These are phyloP conservation scores for Alexandromys fortis DNA, from an alignment of 2,113 vertebrate species.

Conservation along the genomic window DNA sequence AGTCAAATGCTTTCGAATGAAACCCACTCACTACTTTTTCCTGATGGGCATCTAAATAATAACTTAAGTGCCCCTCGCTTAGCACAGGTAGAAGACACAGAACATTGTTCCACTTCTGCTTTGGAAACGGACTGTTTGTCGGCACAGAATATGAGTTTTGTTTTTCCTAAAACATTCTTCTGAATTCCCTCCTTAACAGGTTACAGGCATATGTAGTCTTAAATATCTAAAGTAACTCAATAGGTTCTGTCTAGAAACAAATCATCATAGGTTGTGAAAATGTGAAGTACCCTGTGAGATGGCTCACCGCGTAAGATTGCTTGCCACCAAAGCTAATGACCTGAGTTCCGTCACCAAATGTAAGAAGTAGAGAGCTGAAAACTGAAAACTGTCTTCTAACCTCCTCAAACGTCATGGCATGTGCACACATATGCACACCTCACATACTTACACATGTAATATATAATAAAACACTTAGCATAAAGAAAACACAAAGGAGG, in stretches of 20 bases:
- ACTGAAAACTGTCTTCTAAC: neutral
- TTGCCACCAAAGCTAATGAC: neutral
- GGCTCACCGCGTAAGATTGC: neutral
- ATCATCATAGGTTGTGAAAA: neutral
- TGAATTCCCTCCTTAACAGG: neutral
- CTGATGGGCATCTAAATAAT: neutral
- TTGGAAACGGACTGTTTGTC: neutral
- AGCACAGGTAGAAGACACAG: neutral
- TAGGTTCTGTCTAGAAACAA: neutral
- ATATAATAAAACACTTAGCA: neutral
- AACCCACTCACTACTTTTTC: slow-evolving; percentile 12
- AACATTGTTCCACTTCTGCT: neutral
- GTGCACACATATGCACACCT: too few species aligned
- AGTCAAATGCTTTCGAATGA: neutral
- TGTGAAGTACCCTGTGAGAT: neutral
- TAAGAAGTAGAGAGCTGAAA: neutral
- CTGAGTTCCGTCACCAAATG: neutral
- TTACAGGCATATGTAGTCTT: neutral
- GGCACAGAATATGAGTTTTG: neutral
- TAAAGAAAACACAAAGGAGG: neutral
- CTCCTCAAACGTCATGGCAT: too few species aligned
- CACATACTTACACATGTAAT: neutral
- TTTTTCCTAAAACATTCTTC: neutral
- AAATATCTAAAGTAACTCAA: slow-evolving; percentile 21
- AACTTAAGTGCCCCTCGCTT: neutral